Percentiles rank a stretch among this genome's conserved stretches.
phyloP scores from a whole-genome alignment of 2,113 vertebrate genomes.

The Anoplopoma fimbria region DNA sequence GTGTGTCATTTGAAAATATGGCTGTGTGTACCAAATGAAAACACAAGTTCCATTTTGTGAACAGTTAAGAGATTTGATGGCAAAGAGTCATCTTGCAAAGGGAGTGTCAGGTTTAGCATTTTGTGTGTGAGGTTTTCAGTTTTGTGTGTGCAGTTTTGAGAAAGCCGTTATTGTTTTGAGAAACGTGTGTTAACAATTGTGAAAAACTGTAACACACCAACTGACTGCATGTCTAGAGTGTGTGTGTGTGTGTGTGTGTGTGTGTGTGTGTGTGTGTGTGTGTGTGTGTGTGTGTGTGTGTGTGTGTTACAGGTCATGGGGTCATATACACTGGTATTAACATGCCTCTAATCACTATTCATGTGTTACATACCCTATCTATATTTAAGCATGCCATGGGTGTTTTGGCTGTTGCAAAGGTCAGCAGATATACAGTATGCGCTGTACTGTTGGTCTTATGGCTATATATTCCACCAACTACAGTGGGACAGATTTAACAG shows the following conservation, averaged over 20 bases:
- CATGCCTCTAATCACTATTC: conserved; percentile 59
- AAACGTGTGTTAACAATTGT: too few species aligned
- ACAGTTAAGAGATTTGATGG: too few species aligned
- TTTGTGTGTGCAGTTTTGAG: too few species aligned
- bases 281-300: neutral
- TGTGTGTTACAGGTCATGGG: neutral
- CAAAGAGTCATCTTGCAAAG: too few species aligned
- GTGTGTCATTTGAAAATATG: too few species aligned
- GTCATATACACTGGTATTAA: conserved; percentile 55
- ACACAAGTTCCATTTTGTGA: too few species aligned
- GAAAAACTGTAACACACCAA: neutral
- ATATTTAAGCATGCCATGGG: conserved; percentile 70
- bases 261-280: too few species aligned
- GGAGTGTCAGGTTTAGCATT: too few species aligned
- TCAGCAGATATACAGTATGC: conserved; percentile 17
- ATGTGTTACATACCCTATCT: conserved; percentile 50
- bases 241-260: neutral
- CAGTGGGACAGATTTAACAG: neutral
- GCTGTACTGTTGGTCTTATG: conserved; percentile 25
- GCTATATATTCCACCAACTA: conserved; percentile 7
- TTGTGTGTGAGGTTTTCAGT: too few species aligned
- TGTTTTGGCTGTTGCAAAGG: conserved; percentile 53
- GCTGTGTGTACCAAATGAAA: too few species aligned
- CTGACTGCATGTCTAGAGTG: neutral
- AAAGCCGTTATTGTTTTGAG: too few species aligned